Percentiles rank a stretch among this genome's conserved stretches.
Conservation (phyloP, 1,140 invertebrate genomes). For the Holotrichia oblita region DNA sequence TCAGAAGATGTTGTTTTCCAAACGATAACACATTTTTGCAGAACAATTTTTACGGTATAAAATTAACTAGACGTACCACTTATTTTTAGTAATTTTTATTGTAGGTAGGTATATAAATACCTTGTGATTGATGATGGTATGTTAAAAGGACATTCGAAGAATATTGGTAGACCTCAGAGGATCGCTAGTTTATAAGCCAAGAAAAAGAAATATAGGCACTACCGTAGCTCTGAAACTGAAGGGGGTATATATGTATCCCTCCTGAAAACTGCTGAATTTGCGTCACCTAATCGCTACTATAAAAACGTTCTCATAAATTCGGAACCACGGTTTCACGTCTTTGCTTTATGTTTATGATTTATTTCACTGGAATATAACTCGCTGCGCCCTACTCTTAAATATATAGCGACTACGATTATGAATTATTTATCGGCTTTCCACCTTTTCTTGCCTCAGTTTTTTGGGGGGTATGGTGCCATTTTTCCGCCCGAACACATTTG, state of each 20-base stretch:
- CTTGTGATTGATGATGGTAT: not conserved
- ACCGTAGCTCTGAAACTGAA: not conserved
- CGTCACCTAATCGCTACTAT: not conserved
- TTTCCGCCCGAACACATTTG: too few relatives aligned
- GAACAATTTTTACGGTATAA: too few relatives aligned
- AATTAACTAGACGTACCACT: too few relatives aligned
- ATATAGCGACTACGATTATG: not conserved
- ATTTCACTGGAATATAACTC: not conserved
- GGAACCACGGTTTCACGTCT: not conserved
- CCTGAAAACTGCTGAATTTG: slow-evolving; percentile 1
- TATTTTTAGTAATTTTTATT: not conserved
- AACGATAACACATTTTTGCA: too few relatives aligned
- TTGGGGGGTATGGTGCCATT: not conserved
- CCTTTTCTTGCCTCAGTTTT: not conserved
- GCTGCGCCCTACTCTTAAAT: not conserved
- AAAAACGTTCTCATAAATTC: slow-evolving; percentile 3
- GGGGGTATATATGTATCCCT: too few relatives aligned
- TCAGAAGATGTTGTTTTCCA: too few relatives aligned
- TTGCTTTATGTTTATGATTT: not conserved
- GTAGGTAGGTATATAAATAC: not conserved
- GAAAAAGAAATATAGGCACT: not conserved
- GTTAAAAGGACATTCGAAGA: not conserved
- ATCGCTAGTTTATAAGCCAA: not conserved
- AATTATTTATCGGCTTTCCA: not conserved
- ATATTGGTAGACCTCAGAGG: not conserved